Evolutionary conservation across 2,888 invertebrate species (phyloP), one percentile per base, ranked within the genome.

Genomic region (Phaedon cochleariae): DNA sequence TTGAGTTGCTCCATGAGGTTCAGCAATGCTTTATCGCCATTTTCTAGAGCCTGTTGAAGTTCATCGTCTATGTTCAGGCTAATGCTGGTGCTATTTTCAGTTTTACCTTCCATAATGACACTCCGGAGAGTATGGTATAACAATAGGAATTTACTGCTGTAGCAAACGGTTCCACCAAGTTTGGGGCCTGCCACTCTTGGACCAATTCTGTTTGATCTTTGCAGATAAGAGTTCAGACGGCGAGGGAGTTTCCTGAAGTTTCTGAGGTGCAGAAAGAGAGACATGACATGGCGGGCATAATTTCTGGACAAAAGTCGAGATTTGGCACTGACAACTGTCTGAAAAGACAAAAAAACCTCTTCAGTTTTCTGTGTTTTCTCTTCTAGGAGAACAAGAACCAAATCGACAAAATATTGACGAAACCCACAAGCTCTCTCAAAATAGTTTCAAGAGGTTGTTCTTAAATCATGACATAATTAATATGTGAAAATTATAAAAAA

Each of bases 1-100:
- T 77, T 74, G 12, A 83, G 70, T n/a, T 79, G 75, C 5, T 75
- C 64, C 75, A 83, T 80, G 15, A 83, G 67, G 59, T 80, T 74
- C 4, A 77, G 59, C 22, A 83, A 62, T 18, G 81, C 80, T 26
- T 72, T 67, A 54, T 81, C 79, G 12, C 80, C 81, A 67, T 79
- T 73, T 15, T 71, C 63, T 10, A 77, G 74, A 5, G 77, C 78
- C 62, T 73, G 62, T 29, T 68, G 59, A 9, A 78, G 59, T 37
- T 73, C 72, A 34, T 76, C 71, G 58, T 78, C 67, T 10, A 70
- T 17, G 18, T 60, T 64, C 41, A 41, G 6, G 41, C 15, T 41
- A 10, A 2, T 34, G 34, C 12, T 34, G 3, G n/a, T 41, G 15
- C 4, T 31, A 15, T 26, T n/a, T n/a, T 55, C 41, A 7, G 12